Percentiles rank a stretch among this genome's conserved stretches.
These are phyloP conservation scores for Macrobrachium rosenbergii DNA, from an alignment of 1,140 invertebrate species.

Conservation along the genomic window DNA sequence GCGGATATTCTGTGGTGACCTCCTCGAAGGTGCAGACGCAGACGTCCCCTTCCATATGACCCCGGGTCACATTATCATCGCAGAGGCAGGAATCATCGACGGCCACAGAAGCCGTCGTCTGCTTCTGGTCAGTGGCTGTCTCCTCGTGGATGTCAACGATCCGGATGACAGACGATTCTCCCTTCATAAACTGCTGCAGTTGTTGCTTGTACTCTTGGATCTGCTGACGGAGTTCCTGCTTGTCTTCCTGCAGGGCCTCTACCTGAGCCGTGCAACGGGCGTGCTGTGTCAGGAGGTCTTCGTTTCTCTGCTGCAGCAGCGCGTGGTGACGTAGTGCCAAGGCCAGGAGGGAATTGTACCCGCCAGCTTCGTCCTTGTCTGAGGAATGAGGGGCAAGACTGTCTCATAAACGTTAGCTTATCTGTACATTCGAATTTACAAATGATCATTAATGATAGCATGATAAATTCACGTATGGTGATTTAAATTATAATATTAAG, in stretches of 20 bases:
- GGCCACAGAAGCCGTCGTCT: no score
- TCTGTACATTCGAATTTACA: no score
- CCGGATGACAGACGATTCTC: background rate
- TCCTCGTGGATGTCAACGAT: background rate
- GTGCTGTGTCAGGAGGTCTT: conserved; percentile 35
- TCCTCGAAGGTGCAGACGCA: conserved; percentile 4
- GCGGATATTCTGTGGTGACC: background rate
- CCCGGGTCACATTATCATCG: background rate
- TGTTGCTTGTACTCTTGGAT: conserved; percentile 18
- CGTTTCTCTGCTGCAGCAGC: conserved; percentile 30
- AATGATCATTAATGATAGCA: no score
- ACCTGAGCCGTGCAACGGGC: conserved; percentile 34
- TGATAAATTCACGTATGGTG: no score
- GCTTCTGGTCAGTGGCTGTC: no score
- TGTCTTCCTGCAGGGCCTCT: conserved; percentile 44
- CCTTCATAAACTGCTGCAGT: conserved; percentile 12
- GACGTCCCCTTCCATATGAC: background rate
- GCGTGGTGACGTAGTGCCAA: conserved; percentile 41
- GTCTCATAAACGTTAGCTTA: no score
- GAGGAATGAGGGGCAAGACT: no score
- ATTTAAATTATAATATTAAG: no score
- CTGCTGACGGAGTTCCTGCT: conserved; percentile 39
- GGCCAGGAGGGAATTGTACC: conserved; percentile 22
- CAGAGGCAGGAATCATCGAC: no score
- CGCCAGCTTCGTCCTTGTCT: background rate